These are phyloP conservation scores for Parthenolecanium corni DNA, from an alignment of 2,888 invertebrate genomes.

Conservation along the genomic window DNA sequence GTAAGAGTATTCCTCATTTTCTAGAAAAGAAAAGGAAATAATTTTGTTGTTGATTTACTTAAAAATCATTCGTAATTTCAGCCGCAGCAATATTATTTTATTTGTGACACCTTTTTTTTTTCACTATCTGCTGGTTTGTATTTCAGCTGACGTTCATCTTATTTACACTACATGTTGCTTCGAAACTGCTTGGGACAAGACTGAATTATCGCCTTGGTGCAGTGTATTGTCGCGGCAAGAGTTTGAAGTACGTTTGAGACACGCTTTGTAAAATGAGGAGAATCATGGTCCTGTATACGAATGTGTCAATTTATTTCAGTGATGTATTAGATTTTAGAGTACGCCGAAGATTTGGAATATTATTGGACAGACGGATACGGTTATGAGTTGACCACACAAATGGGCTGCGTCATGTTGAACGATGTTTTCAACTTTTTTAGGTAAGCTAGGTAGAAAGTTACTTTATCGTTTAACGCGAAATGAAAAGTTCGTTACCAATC, in stretches of 20 bases:
- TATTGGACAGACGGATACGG: constrained; percentile 78
- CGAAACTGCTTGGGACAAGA: constrained; percentile 66
- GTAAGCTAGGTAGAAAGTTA: constrained; percentile 41
- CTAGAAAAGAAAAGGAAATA: neutral
- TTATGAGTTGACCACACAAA: constrained; percentile 55
- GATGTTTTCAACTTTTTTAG: constrained; percentile 57
- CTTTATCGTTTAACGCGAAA: too few relatives aligned
- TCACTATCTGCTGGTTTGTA: too few relatives aligned
- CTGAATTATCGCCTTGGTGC: constrained; percentile 64
- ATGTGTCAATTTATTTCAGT: neutral
- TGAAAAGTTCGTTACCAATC: too few relatives aligned
- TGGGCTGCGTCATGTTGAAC: constrained; percentile 61
- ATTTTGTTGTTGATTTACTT: too few relatives aligned
- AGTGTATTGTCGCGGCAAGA: constrained; percentile 48
- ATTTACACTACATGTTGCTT: constrained; percentile 66
- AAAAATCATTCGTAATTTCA: too few relatives aligned
- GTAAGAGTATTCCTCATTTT: constrained; percentile 40
- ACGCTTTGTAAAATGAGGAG: neutral
- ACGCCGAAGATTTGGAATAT: constrained; percentile 61
- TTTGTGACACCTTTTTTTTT: too few relatives aligned
- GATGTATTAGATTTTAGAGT: constrained; percentile 52
- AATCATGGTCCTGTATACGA: neutral
- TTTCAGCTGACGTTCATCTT: constrained; percentile 47
- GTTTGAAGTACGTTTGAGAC: constrained; percentile 41
- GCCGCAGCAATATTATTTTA: too few relatives aligned